Evolutionary conservation across 2,113 vertebrate genomes (phyloP).

Genomic region (Halcyon senegalensis): DNA sequence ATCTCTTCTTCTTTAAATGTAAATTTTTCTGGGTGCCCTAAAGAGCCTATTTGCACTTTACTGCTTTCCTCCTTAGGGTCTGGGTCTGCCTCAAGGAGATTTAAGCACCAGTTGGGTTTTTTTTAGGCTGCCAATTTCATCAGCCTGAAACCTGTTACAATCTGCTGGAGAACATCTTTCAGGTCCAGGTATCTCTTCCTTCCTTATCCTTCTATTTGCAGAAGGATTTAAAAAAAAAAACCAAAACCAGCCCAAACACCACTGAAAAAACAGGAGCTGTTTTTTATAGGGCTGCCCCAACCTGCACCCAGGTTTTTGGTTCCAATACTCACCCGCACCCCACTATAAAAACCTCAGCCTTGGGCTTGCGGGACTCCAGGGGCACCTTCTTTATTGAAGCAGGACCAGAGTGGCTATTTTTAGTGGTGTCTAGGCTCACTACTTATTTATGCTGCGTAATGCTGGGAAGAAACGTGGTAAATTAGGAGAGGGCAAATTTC

Average conservation of each 20-base stretch:
- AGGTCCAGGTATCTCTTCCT: not conserved
- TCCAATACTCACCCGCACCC: not conserved
- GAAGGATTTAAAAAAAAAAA: not conserved
- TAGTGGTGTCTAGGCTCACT: not conserved
- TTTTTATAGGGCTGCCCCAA: not conserved
- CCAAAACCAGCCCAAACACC: not conserved
- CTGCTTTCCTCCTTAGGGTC: conserved; percentile 18
- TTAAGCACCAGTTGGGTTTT: conserved; percentile 38
- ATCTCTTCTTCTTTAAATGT: conserved; percentile 48
- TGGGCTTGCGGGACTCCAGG: rapidly evolving
- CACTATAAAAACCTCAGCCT: not conserved
- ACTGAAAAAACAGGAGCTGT: not conserved
- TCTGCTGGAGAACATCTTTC: not conserved
- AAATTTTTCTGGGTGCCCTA: conserved; percentile 24
- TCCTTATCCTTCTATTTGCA: not conserved
- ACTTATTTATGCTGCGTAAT: not conserved
- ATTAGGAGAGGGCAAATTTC: not conserved
- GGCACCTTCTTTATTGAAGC: not conserved
- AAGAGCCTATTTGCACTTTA: conserved; percentile 48
- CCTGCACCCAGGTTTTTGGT: not conserved
- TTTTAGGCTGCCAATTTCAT: conserved; percentile 24
- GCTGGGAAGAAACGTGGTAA: not conserved
- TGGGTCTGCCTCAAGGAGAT: conserved; percentile 34
- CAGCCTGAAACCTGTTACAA: not conserved
- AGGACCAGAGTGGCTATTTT: not conserved